Percentiles rank a stretch among this genome's conserved stretches.
Evolutionary conservation across 2,888 invertebrate genomes (phyloP).

Genomic region (Serripes groenlandicus): DNA sequence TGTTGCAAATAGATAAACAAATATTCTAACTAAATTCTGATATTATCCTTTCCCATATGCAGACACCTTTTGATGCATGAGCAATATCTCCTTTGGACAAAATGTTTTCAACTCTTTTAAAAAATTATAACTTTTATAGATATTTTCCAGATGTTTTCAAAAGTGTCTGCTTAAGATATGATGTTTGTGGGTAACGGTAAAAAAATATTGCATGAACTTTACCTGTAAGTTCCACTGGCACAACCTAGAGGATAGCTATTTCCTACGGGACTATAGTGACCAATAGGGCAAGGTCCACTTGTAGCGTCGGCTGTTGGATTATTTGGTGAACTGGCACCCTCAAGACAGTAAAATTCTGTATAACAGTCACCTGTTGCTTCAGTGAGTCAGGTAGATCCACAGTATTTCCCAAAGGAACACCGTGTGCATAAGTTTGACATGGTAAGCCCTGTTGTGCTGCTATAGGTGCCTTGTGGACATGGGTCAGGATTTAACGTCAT

Average conservation of each 20-base stretch:
- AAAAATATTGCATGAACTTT: too few relatives aligned
- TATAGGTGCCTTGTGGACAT: constrained; percentile 81
- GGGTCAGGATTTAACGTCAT: constrained; percentile 75
- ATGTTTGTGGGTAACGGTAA: too few relatives aligned
- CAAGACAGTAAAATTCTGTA: constrained; percentile 81
- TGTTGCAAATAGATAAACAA: too few relatives aligned
- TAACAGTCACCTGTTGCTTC: constrained; percentile 80
- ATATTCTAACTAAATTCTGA: too few relatives aligned
- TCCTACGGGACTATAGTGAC: constrained; percentile 84
- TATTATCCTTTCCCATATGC: too few relatives aligned
- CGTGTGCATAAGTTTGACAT: constrained; percentile 65
- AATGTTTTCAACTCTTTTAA: constrained; percentile 21
- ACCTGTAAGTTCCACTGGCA: constrained; percentile 78
- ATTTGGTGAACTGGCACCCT: constrained; percentile 74
- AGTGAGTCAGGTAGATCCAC: constrained; percentile 79
- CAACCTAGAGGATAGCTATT: constrained; percentile 79
- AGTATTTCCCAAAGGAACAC: constrained; percentile 79
- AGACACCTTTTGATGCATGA: too few relatives aligned
- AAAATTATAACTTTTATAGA: too few relatives aligned
- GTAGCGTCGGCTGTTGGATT: constrained; percentile 80
- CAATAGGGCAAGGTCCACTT: constrained; percentile 82
- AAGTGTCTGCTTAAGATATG: too few relatives aligned
- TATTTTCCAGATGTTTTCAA: too few relatives aligned
- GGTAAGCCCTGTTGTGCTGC: constrained; percentile 79
- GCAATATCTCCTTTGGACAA: constrained; percentile 36